Base-by-base conservation (phyloP, 2,113 vertebrate species). In the Edolisoma coerulescens region DNA sequence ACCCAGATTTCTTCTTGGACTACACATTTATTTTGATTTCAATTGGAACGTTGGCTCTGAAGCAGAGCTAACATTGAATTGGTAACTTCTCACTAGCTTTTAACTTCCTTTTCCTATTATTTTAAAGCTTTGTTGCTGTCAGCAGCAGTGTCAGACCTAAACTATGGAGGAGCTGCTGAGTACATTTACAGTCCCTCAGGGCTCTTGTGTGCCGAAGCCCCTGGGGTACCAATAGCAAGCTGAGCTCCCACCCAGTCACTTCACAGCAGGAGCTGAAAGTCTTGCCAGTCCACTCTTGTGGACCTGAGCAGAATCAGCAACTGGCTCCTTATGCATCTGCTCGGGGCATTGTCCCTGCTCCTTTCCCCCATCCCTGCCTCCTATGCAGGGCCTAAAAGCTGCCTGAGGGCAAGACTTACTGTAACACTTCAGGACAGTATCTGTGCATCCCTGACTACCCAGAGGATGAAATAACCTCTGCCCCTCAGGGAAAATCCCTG, bases 231-330 rank as follows among this genome's bases (percentile, higher is more conserved):
- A 0, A 23, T 3, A 33, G 10, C 37, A 53, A 65, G 49, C 26
- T 4, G 0, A 42, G 11, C 28, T 53, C 10, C 4, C 28, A 23
- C 13, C 4, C 18, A 5, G 4, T 11, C 13, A 17, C 56, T 83
- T 75, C 18, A 30, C 5, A 79, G 50, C 14, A 26, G 13, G 42
- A 93, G n/a, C 0, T 37, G 53, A 42, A 95, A 82, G 27, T 7
- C 57, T 67, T 75, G 16, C 0, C 2, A 8, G 39, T 45, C 35
- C 32, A 9, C 6, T 65, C 33, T 7, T 49, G 24, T 5, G 18
- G 35, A 45, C 24, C 71, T 49, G 61, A 61, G 32, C 30, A 71
- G 37, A 53, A 23, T 52, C 56, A 75, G 47, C 7, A 42, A 35
- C 45, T 13, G 19, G 16, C 32, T 83, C 3, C 0, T 64, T 49